Evolutionary conservation across 2,888 invertebrate species (phyloP).

Genomic region (Lumbricus terrestris): DNA sequence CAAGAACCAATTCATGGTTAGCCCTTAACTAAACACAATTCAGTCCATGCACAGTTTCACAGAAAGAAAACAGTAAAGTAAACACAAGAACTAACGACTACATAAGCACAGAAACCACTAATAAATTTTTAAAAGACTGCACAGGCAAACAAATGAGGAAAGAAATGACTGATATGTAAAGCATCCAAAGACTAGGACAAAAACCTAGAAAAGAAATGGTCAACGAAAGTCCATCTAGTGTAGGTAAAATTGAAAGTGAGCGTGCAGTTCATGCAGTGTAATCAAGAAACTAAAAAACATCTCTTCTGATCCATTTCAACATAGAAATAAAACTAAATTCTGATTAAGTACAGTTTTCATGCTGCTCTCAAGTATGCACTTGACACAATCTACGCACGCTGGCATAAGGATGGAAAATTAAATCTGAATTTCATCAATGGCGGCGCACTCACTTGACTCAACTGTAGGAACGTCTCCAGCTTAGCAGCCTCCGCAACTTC

Average conservation of each 20-base stretch:
- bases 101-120: background rate
- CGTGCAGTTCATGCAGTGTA: background rate
- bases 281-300: background rate
- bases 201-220: background rate
- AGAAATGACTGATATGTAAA: background rate
- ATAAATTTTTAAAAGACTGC: background rate
- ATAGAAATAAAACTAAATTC: background rate
- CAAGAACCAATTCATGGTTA: background rate
- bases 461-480: constrained; percentile 20
- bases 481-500: constrained; percentile 3
- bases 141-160: background rate
- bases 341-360: background rate
- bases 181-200: background rate
- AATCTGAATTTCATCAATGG: background rate
- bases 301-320: background rate
- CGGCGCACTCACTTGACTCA: constrained; percentile 9
- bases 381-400: background rate
- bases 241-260: background rate
- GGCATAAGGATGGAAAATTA: background rate
- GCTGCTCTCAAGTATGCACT: background rate
- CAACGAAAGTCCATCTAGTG: background rate
- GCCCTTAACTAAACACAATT: background rate
- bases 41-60: background rate
- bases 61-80: background rate
- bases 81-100: background rate